Conservation (phyloP, 2,113 vertebrate species). For the Puffinus mauretanicus region DNA sequence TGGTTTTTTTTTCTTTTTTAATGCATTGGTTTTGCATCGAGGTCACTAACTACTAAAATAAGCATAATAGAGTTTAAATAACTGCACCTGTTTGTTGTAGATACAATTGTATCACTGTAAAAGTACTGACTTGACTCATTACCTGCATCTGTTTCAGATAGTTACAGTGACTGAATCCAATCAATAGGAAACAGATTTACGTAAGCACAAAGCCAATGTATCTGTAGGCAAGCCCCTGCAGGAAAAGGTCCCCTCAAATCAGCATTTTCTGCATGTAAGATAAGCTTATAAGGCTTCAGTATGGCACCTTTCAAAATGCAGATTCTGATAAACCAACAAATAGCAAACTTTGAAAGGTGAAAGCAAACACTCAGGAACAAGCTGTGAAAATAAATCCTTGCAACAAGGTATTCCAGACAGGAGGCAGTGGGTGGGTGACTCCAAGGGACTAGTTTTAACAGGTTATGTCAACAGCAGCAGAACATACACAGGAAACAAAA, state of each 20-base stretch:
- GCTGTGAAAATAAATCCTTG: conserved; percentile 49
- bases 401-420: background rate
- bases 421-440: background rate
- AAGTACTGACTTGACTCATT: background rate
- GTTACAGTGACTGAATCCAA: background rate
- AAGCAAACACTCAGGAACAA: conserved; percentile 21
- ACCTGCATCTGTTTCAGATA: background rate
- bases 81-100: background rate
- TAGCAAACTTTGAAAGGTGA: background rate
- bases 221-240: background rate
- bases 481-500: conserved; percentile 9
- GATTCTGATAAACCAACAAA: conserved; percentile 11
- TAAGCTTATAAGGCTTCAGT: background rate
- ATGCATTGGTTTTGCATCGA: background rate
- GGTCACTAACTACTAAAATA: background rate
- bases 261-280: background rate
- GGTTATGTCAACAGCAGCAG: conserved; percentile 51
- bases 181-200: conserved; percentile 13
- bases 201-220: background rate
- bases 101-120: background rate
- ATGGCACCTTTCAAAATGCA: background rate
- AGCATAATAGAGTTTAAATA: background rate
- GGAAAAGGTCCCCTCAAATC: background rate
- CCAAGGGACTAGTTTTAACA: conserved; percentile 49
- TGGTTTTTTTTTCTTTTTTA: background rate